A percentile compares a stretch with the other conserved stretches of the same genome.
phyloP scores from a whole-genome alignment of 1,140 invertebrate genomes.

The Listronotus bonariensis region DNA sequence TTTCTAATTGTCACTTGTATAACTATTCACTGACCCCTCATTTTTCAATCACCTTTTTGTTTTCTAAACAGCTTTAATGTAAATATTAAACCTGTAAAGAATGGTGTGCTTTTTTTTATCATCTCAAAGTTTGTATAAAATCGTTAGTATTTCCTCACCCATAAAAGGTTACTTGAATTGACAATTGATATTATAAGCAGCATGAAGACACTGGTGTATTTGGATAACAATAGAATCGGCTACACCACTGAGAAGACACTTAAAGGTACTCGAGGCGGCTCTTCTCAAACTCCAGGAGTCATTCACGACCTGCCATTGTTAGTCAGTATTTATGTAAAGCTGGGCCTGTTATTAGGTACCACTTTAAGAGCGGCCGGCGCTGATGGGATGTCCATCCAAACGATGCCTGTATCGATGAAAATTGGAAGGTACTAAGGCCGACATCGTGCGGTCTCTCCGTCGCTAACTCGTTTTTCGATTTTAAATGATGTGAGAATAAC shows the following conservation, averaged over 20 bases:
- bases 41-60: no score
- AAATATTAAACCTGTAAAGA: no score
- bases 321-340: conserved; percentile 35
- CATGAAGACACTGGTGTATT: no score
- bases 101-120: no score
- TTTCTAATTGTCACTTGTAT: no score
- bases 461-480: conserved; percentile 23
- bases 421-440: conserved; percentile 33
- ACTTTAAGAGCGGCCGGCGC: conserved; percentile 26
- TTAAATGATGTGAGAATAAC: conserved; percentile 27
- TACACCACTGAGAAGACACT: not conserved
- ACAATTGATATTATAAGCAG: no score
- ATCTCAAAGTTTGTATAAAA: no score
- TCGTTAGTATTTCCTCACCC: no score
- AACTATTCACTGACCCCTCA: no score
- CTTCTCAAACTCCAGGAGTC: conserved; percentile 28
- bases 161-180: no score
- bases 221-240: not conserved
- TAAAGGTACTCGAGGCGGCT: not conserved
- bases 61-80: no score
- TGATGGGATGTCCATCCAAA: conserved; percentile 25
- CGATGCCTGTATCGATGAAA: conserved; percentile 23
- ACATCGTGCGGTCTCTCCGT: conserved; percentile 5
- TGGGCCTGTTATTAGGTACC: conserved; percentile 36
- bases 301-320: conserved; percentile 26